Base-by-base conservation (phyloP, 2,797 vertebrate species). In the Fundulus diaphanus region DNA sequence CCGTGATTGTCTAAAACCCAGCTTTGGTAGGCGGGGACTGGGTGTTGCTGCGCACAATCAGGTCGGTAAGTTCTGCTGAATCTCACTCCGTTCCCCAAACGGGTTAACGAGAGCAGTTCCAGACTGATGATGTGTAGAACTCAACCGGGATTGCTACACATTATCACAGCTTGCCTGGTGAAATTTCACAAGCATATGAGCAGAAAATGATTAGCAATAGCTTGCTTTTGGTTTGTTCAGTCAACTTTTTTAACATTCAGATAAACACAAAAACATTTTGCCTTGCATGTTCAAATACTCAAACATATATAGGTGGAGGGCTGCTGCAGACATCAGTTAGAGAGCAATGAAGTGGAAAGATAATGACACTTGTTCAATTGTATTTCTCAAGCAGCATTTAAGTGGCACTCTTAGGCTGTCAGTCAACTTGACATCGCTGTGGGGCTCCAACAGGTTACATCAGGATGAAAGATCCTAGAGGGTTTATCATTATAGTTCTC, bases 301-400 rank as follows among this genome's bases (percentile, higher is more conserved):
- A 29, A 73, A 27, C 11, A 66, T 69, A 77, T 76, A 76, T 77
- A 76, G n/a, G 8, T 27, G 22, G 63, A 80, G 59, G 22, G 67
- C 61, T 74, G 37, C 81, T 80, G 77, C 48, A 65, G 51, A 73
- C 69, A 78, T 73, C 74, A 66, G 68, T 61, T 61, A 37, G 72
- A 79, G 82, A 83, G 76, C 76, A 70, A 51, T 78, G 81, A 86
- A 88, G 88, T 88, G 87, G 90, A 89, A 69, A 72, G 72, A 89
- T 91, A 89, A 92, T 92, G 89, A 90, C 24, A 67, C 57, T 79
- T 82, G 84, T 20, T 70, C 57, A 37, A 81, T 77, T 85, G 80
- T 77, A 79, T 77, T 89, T 85, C 86, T 92, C 85, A 89, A 93
- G 90, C 81, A 86, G 82, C 80, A 51, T 82, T 83, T 73, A 85